Evolutionary conservation across 2,888 invertebrate genomes (phyloP).

Genomic region (Lydus trimaculatus): DNA sequence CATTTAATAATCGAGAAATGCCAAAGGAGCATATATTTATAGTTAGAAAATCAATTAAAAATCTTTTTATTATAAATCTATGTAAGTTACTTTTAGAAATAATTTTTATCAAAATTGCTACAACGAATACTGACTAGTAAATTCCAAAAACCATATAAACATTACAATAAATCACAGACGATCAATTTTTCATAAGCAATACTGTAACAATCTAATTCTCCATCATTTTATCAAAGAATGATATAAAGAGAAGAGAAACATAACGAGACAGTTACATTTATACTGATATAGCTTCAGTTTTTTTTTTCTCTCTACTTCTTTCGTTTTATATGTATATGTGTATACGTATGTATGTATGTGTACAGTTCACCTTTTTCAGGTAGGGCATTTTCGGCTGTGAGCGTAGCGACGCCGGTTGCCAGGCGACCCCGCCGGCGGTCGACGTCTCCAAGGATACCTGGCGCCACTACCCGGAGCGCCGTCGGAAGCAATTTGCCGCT

Average conservation of each 20-base stretch:
- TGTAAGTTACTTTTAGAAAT: too few species aligned
- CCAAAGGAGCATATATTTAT: background rate
- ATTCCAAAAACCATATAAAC: background rate
- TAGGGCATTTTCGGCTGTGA: constrained; percentile 45
- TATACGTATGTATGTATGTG: constrained; percentile 18
- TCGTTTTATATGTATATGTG: background rate
- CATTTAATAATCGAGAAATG: background rate
- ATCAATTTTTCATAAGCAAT: background rate
- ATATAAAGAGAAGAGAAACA: too few species aligned
- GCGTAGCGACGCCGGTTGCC: constrained; percentile 64
- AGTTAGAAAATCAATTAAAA: too few species aligned
- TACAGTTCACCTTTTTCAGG: constrained; percentile 47
- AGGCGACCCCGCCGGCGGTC: constrained; percentile 61
- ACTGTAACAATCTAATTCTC: background rate
- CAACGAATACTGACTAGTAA: too few species aligned
- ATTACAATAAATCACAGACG: background rate
- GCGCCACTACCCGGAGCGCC: constrained; percentile 67
- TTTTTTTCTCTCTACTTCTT: background rate
- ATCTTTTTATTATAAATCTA: too few species aligned
- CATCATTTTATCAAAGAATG: constrained; percentile 1
- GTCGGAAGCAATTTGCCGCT: constrained; percentile 66
- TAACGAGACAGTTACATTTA: background rate
- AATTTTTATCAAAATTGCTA: too few species aligned
- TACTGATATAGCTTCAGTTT: background rate
- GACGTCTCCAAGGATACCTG: constrained; percentile 65